Conservation (phyloP, 2,888 invertebrate species). For the Eupithecia inturbata region DNA sequence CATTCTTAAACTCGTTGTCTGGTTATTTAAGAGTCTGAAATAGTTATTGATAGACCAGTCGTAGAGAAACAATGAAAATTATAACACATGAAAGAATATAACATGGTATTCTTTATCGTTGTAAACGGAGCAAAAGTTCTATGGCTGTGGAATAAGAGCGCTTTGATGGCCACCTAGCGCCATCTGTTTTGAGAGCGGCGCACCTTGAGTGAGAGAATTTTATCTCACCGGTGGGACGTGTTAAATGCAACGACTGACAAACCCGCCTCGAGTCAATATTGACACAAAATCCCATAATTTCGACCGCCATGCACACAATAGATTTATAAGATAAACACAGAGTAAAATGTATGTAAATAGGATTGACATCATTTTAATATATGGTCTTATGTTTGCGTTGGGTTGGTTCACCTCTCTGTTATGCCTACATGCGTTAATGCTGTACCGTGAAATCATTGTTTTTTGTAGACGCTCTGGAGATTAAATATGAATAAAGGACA, state of each 20-base stretch:
- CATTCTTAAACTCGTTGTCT: background rate
- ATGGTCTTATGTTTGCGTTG: conserved; percentile 79
- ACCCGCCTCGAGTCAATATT: conserved; percentile 78
- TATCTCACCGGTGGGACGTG: conserved; percentile 74
- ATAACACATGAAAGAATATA: background rate
- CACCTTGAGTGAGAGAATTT: conserved; percentile 45
- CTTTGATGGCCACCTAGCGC: conserved; percentile 54
- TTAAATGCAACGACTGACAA: conserved; percentile 79
- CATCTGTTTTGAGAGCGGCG: conserved; percentile 56
- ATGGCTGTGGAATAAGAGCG: background rate
- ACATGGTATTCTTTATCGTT: background rate
- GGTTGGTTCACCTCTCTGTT: conserved; percentile 76
- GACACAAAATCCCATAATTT: conserved; percentile 82
- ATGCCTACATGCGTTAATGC: conserved; percentile 83
- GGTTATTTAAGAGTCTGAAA: conserved; percentile 2
- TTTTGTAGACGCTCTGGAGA: conserved; percentile 77
- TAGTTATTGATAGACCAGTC: background rate
- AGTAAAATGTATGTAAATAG: conserved; percentile 83
- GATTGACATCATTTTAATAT: conserved; percentile 84
- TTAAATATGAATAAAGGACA: conserved; percentile 83
- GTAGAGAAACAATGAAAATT: background rate
- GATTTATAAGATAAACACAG: conserved; percentile 83
- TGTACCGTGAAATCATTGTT: conserved; percentile 83
- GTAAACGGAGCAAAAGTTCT: background rate
- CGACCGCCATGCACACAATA: conserved; percentile 82